These are phyloP conservation scores for Myripristis murdjan DNA, from an alignment of 2,797 vertebrate genomes.

Conservation along the genomic window DNA sequence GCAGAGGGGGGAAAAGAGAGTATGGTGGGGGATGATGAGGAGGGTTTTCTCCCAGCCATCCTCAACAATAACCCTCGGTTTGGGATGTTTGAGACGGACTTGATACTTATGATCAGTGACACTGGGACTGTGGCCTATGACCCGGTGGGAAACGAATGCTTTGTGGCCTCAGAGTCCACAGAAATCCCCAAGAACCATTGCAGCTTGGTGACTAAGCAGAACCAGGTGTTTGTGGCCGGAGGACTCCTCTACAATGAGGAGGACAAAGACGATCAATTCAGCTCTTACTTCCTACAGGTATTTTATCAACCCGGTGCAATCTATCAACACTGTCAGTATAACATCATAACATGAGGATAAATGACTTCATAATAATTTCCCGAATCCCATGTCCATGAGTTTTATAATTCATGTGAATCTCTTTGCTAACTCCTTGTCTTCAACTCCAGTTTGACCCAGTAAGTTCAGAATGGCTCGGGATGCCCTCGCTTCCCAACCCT, in stretches of 20 bases:
- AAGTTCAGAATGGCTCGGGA: conserved; percentile 96
- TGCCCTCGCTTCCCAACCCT: conserved; percentile 95
- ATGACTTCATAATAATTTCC: neutral
- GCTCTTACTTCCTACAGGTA: conserved; percentile 98
- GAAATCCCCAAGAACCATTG: conserved; percentile 97
- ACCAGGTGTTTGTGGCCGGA: conserved; percentile 96
- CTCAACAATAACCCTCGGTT: conserved; percentile 96
- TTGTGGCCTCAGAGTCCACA: conserved; percentile 91
- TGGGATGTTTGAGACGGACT: conserved; percentile 96
- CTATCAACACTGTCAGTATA: neutral
- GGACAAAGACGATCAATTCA: conserved; percentile 93
- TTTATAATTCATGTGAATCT: neutral
- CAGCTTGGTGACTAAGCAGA: conserved; percentile 94
- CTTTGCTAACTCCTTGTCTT: conserved; percentile 14
- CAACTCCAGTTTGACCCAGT: conserved; percentile 92
- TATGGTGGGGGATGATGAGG: conserved; percentile 81
- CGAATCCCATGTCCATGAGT: neutral
- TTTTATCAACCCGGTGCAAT: neutral
- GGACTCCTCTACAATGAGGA: conserved; percentile 94
- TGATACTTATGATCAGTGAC: conserved; percentile 95
- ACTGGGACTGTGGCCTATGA: conserved; percentile 94
- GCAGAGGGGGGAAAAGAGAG: conserved; percentile 72
- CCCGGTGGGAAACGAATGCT: conserved; percentile 92
- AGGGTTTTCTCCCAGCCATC: conserved; percentile 90
- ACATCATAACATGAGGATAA: neutral